A percentile compares a stretch with the other conserved stretches of the same genome.
These are phyloP conservation scores for Gastracanthus pulcherrimus DNA, from an alignment of 2,888 invertebrate genomes.

Conservation along the genomic window DNA sequence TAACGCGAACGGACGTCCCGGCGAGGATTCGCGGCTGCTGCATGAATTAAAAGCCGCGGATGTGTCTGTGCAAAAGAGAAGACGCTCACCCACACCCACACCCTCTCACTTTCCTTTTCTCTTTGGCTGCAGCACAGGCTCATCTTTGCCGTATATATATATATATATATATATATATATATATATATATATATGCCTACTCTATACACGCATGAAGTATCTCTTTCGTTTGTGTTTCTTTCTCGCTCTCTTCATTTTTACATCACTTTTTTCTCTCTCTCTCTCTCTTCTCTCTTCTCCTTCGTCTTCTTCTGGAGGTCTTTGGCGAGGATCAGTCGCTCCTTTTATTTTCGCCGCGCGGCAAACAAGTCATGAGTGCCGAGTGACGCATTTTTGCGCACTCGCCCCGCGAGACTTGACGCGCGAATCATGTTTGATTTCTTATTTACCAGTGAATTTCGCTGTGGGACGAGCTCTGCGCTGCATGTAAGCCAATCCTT, in stretches of 20 bases:
- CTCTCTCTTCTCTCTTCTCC: too few relatives aligned
- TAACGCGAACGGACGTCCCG: conserved; percentile 8
- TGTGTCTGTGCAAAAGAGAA: too few relatives aligned
- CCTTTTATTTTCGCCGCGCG: conserved; percentile 2
- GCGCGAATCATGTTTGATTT: conserved; percentile 23
- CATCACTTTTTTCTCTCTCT: too few relatives aligned
- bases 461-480: neutral
- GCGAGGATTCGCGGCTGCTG: neutral
- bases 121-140: too few relatives aligned
- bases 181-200: neutral
- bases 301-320: too few relatives aligned
- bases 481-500: neutral
- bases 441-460: conserved; percentile 40
- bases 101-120: conserved; percentile 36
- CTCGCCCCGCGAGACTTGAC: neutral
- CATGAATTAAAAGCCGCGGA: conserved; percentile 34
- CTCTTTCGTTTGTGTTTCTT: neutral
- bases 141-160: neutral
- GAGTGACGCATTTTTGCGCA: conserved; percentile 6
- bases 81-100: conserved; percentile 5
- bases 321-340: too few relatives aligned
- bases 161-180: neutral
- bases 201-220: neutral
- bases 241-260: neutral
- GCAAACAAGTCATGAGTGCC: conserved; percentile 17